Conservation (phyloP, 2,113 vertebrate species). For the Pangasianodon gigas region DNA sequence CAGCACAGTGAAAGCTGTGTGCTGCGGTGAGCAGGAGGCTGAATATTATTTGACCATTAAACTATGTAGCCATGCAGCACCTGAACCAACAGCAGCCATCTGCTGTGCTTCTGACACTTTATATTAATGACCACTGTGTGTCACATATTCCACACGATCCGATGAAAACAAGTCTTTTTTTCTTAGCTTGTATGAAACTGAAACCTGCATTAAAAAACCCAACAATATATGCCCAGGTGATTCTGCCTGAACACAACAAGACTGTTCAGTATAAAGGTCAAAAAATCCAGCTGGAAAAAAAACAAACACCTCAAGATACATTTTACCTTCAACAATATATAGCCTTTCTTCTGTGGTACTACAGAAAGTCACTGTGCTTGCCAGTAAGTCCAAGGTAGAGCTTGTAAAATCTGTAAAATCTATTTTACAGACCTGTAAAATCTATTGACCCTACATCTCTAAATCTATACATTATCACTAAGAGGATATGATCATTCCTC, state of each 20-base stretch:
- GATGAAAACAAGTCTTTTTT: neutral
- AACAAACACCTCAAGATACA: neutral
- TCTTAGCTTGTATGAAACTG: neutral
- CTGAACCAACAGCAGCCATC: conserved; percentile 26
- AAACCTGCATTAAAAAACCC: neutral
- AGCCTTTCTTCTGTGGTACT: neutral
- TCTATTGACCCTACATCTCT: neutral
- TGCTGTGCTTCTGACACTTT: conserved; percentile 27
- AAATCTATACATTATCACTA: neutral
- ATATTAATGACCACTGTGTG: neutral
- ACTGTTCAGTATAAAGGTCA: neutral
- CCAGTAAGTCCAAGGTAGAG: neutral
- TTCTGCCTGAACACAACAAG: neutral
- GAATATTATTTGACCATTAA: conserved; percentile 32
- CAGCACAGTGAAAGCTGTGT: conserved; percentile 8
- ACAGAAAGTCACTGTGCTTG: neutral
- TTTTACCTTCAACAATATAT: neutral
- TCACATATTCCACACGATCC: neutral
- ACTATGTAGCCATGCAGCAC: neutral
- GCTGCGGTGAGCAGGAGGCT: neutral
- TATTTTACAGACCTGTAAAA: neutral
- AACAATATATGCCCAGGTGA: neutral
- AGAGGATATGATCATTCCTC: neutral
- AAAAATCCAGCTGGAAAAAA: neutral
- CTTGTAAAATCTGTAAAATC: neutral